phyloP scores from a whole-genome alignment of 2,888 invertebrate species.

The Entomobrya multifasciata region DNA sequence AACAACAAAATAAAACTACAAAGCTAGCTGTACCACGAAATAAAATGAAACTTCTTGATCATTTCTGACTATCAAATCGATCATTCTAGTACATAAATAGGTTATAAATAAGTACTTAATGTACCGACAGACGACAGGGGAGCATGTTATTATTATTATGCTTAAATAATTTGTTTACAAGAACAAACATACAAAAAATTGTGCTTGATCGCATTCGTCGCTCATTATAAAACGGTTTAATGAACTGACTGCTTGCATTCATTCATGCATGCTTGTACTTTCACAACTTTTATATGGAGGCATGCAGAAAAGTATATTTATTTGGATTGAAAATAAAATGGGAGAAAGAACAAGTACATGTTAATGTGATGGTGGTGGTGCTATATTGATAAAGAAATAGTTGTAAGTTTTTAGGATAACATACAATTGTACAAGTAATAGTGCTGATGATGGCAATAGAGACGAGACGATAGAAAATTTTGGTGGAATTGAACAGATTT shows the following conservation, averaged over 20 bases:
- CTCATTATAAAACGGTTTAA: conserved; percentile 64
- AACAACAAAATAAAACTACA: too few species aligned
- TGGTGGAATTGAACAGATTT: conserved; percentile 69
- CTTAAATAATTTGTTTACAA: conserved; percentile 43
- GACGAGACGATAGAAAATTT: conserved; percentile 53
- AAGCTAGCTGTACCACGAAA: too few species aligned
- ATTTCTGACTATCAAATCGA: conserved; percentile 30
- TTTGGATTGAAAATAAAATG: conserved; percentile 44
- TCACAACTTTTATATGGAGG: conserved; percentile 1
- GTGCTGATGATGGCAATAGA: conserved; percentile 50
- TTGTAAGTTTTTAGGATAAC: not conserved
- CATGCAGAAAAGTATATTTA: conserved; percentile 46
- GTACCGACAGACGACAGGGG: not conserved
- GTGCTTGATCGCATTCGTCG: conserved; percentile 54
- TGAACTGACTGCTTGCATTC: conserved; percentile 61
- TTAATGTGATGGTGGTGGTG: conserved; percentile 14
- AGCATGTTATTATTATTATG: conserved; percentile 30
- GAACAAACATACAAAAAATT: conserved; percentile 43
- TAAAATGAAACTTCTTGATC: conserved; percentile 25
- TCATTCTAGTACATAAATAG: conserved; percentile 18
- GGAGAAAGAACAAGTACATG: too few species aligned
- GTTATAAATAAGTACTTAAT: not conserved
- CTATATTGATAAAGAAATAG: not conserved
- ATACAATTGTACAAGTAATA: conserved; percentile 37
- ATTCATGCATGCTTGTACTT: conserved; percentile 47